These are phyloP conservation scores for Drosophila suzukii DNA, from an alignment of 1,140 invertebrate species.

Conservation along the genomic window DNA sequence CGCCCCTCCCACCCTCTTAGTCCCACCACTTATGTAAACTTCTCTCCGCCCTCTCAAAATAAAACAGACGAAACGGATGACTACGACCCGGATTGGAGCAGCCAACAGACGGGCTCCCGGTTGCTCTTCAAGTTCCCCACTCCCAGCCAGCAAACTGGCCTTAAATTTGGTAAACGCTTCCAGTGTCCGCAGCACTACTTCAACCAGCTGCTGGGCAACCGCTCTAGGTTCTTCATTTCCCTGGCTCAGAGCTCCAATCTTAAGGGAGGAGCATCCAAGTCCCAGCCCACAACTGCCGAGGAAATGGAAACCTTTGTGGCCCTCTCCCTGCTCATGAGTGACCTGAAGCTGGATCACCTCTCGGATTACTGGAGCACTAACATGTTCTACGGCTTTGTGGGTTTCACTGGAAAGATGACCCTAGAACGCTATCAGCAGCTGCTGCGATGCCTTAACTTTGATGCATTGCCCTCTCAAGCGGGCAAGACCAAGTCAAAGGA, in stretches of 20 bases:
- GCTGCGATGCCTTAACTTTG: constrained; percentile 54
- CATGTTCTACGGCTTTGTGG: constrained; percentile 48
- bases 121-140: constrained; percentile 53
- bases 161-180: constrained; percentile 37
- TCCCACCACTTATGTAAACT: constrained; percentile 5
- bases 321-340: constrained; percentile 54
- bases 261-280: not conserved
- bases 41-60: not conserved
- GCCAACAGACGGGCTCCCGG: constrained; percentile 36
- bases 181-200: constrained; percentile 56
- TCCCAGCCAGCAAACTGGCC: constrained; percentile 29
- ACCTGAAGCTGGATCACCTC: constrained; percentile 47
- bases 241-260: constrained; percentile 46
- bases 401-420: constrained; percentile 56
- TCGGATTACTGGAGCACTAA: constrained; percentile 58
- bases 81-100: constrained; percentile 63
- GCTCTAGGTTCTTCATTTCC: constrained; percentile 49
- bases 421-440: constrained; percentile 45
- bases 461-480: constrained; percentile 3
- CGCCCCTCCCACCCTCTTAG: not conserved
- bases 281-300: constrained; percentile 28
- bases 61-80: constrained; percentile 54
- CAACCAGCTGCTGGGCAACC: constrained; percentile 58
- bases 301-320: constrained; percentile 69
- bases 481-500: not conserved